Percentiles rank a stretch among this genome's conserved stretches.
phyloP scores from a whole-genome alignment of 2,797 vertebrate genomes.

The Ceryle rudis region DNA sequence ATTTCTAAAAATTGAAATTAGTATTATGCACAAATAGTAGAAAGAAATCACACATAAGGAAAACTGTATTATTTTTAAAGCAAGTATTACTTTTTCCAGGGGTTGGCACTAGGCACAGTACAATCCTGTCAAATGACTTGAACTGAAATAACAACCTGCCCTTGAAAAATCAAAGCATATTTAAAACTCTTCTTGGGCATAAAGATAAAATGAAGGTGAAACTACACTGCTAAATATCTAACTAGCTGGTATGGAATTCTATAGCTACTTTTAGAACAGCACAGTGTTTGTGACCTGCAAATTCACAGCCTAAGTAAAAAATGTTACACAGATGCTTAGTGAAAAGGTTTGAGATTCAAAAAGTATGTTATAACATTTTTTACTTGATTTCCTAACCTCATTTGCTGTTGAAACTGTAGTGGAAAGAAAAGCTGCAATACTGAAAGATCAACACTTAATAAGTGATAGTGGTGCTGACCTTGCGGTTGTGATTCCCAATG shows the following conservation, averaged over 20 bases:
- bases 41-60: not conserved
- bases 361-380: not conserved
- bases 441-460: not conserved
- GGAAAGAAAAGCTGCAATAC: not conserved
- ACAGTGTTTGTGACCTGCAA: rapidly evolving
- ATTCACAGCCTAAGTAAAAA: not conserved
- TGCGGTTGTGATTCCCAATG: not conserved
- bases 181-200: not conserved
- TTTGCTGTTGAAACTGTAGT: not conserved
- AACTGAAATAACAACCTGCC: not conserved
- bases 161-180: not conserved
- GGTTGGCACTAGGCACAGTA: too few relatives aligned
- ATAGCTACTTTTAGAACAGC: not conserved
- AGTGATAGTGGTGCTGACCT: not conserved
- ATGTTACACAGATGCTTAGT: not conserved
- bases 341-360: not conserved
- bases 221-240: not conserved
- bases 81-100: not conserved
- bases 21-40: not conserved
- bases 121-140: not conserved
- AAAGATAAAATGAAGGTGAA: not conserved
- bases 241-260: not conserved
- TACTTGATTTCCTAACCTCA: not conserved
- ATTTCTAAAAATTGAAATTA: not conserved
- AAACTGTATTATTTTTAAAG: not conserved